phyloP scores from a whole-genome alignment of 2,113 vertebrate species.

The Anhinga rufa region DNA sequence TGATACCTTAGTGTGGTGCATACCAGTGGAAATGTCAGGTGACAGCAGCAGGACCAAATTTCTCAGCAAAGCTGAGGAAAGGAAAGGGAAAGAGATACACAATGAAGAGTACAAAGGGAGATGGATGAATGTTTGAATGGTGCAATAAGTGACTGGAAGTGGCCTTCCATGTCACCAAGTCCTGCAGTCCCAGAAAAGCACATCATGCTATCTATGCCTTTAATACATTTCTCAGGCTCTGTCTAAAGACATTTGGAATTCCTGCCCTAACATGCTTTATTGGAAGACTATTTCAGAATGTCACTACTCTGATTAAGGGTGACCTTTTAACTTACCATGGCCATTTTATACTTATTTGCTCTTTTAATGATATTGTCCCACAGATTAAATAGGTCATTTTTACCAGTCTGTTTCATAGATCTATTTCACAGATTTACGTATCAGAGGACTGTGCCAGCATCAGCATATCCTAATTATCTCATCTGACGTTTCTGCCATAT shows the following conservation, averaged over 20 bases:
- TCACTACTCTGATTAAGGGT: background rate
- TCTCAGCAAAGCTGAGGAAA: background rate
- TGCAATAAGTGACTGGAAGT: background rate
- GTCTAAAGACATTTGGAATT: background rate
- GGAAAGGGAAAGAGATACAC: background rate
- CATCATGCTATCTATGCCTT: background rate
- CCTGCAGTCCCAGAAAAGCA: background rate
- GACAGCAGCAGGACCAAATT: background rate
- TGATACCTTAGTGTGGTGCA: background rate
- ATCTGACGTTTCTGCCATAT: background rate
- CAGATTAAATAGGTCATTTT: background rate
- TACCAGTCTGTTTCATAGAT: too few species aligned
- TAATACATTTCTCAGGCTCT: background rate
- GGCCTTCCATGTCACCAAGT: background rate
- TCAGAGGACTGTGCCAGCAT: background rate
- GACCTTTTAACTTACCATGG: background rate
- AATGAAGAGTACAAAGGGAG: background rate
- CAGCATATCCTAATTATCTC: background rate
- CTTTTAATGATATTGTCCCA: background rate
- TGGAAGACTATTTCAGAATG: background rate
- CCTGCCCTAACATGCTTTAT: background rate
- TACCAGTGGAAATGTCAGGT: background rate
- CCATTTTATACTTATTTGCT: background rate
- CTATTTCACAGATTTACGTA: background rate
- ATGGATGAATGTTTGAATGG: background rate